Base-by-base conservation (phyloP, 1,140 invertebrate species). In the Chymomyza costata region DNA sequence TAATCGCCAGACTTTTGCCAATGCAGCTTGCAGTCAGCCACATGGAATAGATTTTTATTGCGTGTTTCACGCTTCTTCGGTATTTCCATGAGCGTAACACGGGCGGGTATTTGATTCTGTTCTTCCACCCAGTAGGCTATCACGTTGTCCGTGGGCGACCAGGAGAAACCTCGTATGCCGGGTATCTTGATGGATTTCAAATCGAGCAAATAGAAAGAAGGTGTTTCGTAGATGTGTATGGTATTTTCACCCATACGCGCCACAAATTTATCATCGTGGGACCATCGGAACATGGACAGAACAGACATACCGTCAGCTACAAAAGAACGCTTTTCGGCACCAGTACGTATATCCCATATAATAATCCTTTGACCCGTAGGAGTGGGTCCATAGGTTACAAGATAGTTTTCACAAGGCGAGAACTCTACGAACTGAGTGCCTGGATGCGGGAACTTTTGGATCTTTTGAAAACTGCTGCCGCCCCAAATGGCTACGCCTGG, bases 41-140 rank as follows among this genome's bases (percentile, higher is more conserved):
- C 98, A 68, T 95, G 98, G 88, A 99, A 99, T 18, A 99, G 88
- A 86, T 99, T 99, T 80, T 98, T 98, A 40, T 96, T 94, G 73
- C 97, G 91, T n/a, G 94, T 91, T 88, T 99, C 97, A 57, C 90
- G 92, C 32, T 95, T 92, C 87, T 92, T 94, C 10, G 94, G 94
- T 38, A 96, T 90, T 87, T 96, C 94, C 30, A 95, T 87, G 1
- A 96, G 88, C 0, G 92, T 95, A 2, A 95, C 94, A 66, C 93
- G 88, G 7, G 94, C 94, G 21, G 94, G 94, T 3, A 97, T 95
- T 65, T 93, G 94, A 83, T 96, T 95, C 73, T 98, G 94, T 87
- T 99, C 98, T 11, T 95, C 95, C n/a, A 98, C 95, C 97, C 97
- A 99, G 84, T 98, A 99, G 3, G 97, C 97, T 19, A 99, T 90